phyloP scores from a whole-genome alignment of 1,140 invertebrate species.

The Brachionus koreanus region DNA sequence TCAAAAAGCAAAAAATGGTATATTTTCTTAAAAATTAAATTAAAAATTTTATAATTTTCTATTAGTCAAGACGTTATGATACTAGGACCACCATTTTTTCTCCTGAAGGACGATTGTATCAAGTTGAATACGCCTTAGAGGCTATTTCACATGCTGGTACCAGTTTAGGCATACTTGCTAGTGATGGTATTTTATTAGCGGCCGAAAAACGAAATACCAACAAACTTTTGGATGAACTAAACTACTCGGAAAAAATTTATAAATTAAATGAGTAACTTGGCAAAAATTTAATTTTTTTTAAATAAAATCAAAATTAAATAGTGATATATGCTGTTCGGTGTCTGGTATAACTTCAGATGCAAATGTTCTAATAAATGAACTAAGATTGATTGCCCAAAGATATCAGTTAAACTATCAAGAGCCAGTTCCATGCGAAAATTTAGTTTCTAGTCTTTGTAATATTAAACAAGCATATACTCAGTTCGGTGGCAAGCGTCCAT shows the following conservation, averaged over 20 bases:
- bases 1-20: background rate
- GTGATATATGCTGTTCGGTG: conserved; percentile 96
- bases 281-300: background rate
- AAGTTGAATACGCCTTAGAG: conserved; percentile 99
- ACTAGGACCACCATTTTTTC: conserved; percentile 98
- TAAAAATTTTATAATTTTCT: background rate
- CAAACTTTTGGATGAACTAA: conserved; percentile 92
- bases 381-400: conserved; percentile 83
- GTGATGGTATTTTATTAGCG: conserved; percentile 91
- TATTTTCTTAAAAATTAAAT: background rate
- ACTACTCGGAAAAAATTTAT: conserved; percentile 97
- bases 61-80: conserved; percentile 91
- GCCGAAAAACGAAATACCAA: conserved; percentile 95
- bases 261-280: conserved; percentile 79
- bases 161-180: conserved; percentile 87
- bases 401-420: conserved; percentile 91
- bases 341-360: conserved; percentile 99
- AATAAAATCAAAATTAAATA: conserved; percentile 50
- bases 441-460: conserved; percentile 95
- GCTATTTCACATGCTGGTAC: conserved; percentile 98
- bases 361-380: conserved; percentile 94
- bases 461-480: conserved; percentile 99
- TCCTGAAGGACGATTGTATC: conserved; percentile 94
- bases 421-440: conserved; percentile 96
- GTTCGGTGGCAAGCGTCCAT: conserved; percentile 86